Base-by-base conservation (phyloP, 2,113 vertebrate genomes). In the Chloebia gouldiae region DNA sequence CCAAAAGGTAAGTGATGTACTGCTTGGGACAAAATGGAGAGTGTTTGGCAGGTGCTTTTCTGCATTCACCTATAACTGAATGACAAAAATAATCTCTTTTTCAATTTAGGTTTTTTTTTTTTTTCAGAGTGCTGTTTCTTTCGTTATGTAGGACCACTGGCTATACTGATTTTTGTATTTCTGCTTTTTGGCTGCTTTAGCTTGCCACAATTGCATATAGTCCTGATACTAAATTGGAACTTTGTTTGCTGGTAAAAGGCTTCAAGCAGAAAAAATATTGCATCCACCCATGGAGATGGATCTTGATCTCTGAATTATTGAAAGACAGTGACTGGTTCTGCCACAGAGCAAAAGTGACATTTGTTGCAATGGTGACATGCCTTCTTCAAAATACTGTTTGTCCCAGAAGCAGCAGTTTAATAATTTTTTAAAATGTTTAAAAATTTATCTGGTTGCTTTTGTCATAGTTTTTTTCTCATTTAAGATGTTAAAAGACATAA, bases 171-270 rank as follows among this genome's bases (percentile, higher is more conserved):
- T 89, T 63, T 89, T 42, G 8, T 87, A 18, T 86, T 76, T 88
- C 51, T 76, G 76, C 88, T 90, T 90, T 83, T 61, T 90, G 79
- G 78, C 92, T 72, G 83, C 75, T 90, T 59, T 83, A 90, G 85
- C 77, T 95, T 96, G 60, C 81, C 37, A n/a, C 3, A 3, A 44
- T 90, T 96, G 87, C 90, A 91, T 96, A 85, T 81, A 60, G 72
- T 72, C 11, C 6, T 69, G 49, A 85, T 82, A 86, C 84, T 90
- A 70, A 83, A 42, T 30, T 70, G 45, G 45, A 94, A 90, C 60
- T 37, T 2, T 54, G 60, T 71, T 69, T 93, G 54, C 83, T 90
- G 72, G 86, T 80, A 88, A 50, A 93, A 93, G 35, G n/a, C 44
- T 91, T 81, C 60, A 53, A 59, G 50, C 4, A 4, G 64, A 63